These are phyloP conservation scores for Littorina saxatilis DNA, from an alignment of 1,140 invertebrate genomes.

Conservation along the genomic window DNA sequence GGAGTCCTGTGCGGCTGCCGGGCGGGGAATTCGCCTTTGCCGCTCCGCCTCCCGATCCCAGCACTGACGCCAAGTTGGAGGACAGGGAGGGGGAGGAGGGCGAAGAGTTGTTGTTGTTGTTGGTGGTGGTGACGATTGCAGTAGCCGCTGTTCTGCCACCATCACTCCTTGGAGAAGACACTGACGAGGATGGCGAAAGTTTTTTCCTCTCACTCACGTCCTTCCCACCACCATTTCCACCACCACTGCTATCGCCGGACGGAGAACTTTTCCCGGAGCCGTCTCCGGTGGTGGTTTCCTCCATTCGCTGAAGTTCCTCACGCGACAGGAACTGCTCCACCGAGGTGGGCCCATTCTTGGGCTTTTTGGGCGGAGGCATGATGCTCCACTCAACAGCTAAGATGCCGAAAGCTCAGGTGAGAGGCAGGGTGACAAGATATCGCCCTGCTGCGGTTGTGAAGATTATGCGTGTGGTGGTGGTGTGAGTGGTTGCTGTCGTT, in stretches of 20 bases:
- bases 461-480: neutral
- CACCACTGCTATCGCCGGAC: neutral
- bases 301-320: conserved; percentile 51
- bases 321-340: conserved; percentile 63
- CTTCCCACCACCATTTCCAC: neutral
- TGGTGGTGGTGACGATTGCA: no score
- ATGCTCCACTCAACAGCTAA: neutral
- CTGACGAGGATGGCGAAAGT: no score
- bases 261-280: neutral
- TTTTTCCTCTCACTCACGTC: neutral
- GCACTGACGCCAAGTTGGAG: neutral
- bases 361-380: conserved; percentile 68
- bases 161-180: no score
- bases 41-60: neutral
- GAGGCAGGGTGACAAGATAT: neutral
- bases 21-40: neutral
- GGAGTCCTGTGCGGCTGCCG: neutral
- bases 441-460: neutral
- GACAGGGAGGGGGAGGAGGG: neutral
- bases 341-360: conserved; percentile 63
- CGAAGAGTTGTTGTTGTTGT: no score
- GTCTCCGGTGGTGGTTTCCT: conserved; percentile 7
- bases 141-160: neutral
- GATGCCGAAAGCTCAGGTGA: no score
- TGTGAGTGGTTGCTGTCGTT: neutral